Percentiles rank a stretch among this genome's conserved stretches.
phyloP scores from a whole-genome alignment of 2,888 invertebrate species.

The Carpatolechia fugitivella region DNA sequence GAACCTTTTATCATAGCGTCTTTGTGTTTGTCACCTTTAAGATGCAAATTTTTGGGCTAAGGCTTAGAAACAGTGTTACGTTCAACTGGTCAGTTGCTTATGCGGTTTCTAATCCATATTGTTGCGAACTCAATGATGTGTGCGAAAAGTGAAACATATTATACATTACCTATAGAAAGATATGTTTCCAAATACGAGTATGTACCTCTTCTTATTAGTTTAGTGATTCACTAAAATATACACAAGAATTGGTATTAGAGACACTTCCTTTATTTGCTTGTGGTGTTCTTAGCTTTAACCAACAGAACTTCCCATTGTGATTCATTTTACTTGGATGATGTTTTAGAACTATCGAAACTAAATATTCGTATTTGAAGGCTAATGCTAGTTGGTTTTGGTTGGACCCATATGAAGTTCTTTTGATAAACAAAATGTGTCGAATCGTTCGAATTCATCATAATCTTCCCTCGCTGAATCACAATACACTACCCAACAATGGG shows the following conservation, averaged over 20 bases:
- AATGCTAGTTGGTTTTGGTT: neutral
- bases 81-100: constrained; percentile 23
- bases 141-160: neutral
- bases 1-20: constrained; percentile 39
- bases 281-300: neutral
- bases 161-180: too few species aligned
- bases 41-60: constrained; percentile 47
- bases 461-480: constrained; percentile 51
- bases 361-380: neutral
- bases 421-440: constrained; percentile 26
- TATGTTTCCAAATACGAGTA: too few species aligned
- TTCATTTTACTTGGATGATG: neutral
- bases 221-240: too few species aligned
- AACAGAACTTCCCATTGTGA: neutral
- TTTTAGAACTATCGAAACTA: neutral
- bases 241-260: too few species aligned
- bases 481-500: constrained; percentile 54
- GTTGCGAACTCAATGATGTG: constrained; percentile 14
- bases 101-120: constrained; percentile 28
- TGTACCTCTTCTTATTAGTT: too few species aligned
- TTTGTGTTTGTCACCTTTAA: constrained; percentile 53
- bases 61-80: constrained; percentile 33
- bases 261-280: neutral
- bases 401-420: constrained; percentile 5
- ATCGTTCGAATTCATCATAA: constrained; percentile 27